Evolutionary conservation across 2,888 invertebrate species (phyloP), one percentile per base, ranked within the genome.

Genomic region (Orthonychiurus folsomi): DNA sequence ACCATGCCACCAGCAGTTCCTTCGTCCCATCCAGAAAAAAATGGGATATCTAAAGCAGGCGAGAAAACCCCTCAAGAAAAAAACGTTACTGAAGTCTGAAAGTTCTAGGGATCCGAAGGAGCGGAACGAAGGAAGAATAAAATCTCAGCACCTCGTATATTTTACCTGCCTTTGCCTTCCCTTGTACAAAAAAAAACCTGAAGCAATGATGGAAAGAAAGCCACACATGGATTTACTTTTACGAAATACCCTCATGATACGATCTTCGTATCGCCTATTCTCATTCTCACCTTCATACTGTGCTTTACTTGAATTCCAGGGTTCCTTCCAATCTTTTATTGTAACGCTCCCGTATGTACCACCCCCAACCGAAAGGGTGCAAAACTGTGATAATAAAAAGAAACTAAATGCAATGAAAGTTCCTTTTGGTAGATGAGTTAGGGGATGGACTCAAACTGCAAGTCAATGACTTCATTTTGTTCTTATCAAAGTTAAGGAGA

Each of bases 141-240:
- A 37, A 37, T 5, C 37, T 37, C 37, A 37, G 37, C 37, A 37
- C 37, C 37, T 37, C 37, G 37, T 37, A 37, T 37, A 37, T 37
- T 37, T 37, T 37, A 37, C 37, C 37, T 37, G 37, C 37, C 15
- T 15, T 37, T 37, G 15, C 37, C 15, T 37, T 5, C 37, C 15
- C 37, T 15, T 37, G 37, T 15, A 15, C 37, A 37, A 37, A 37
- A 37, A 5, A 5, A 37, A 37, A 37, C 9, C 37, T 9, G 15
- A 37, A 37, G 37, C 37, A 37, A 37, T 37, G 37, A 37, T 37
- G 37, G 37, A 37, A 37, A 37, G 37, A 37, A 37, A 37, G 37
- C 37, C 37, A 37, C 37, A 37, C 15, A 37, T 37, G 37, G 5
- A 37, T 15, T 37, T 37, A 5, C 15, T 37, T 37, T 37, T 37